Evolutionary conservation across 92 coral and sea anemone genomes (phyloP), one percentile per base, ranked within the genome.

Genomic region (Meandrina meandrites): DNA sequence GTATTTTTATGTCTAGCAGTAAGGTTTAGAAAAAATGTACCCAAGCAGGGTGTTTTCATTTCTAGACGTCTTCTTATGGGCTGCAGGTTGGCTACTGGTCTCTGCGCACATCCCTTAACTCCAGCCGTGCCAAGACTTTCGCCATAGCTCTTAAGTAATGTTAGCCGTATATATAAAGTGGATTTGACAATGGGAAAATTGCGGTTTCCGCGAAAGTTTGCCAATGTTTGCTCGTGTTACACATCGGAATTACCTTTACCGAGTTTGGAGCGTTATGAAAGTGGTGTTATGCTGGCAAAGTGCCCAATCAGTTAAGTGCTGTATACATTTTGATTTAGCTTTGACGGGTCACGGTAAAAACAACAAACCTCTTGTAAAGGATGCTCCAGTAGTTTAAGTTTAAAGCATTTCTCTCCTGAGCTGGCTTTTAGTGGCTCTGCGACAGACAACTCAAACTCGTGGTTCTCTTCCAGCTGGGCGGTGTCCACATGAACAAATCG

Each of bases 391-490:
- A 83, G 79, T 42, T 72, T 75, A 0, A 74, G 79, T 74, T 83
- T 36, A 22, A 32, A 83, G 72, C 21, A 35, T 10, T 75, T 32
- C 37, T 53, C 71, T 35, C 79, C 79, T 21, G 28, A 14, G 36
- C 15, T 36, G 22, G 71, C 53, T 53, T 32, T 12, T 19, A 18
- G 54, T 17, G 0, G 34, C 34, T 14, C 21, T 36, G 50, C 54
- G 1, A 16, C n/a, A 27, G 51, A 14, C 56, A 83, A 27, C 53
- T 57, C 21, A 51, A 83, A 36, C 34, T 83, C 87, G 79, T 83
- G 79, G 47, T 57, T 54, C 17, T 83, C 87, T 51, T 83, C 87
- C 69, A 83, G 18, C 32, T 83, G 87, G 27, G 79, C 54, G 9
- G 79, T 24, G 72, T 83, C 87, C 8, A 83, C 27, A 36, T 83